Evolutionary conservation across 2,113 vertebrate genomes (phyloP).

Genomic region (Neolamprologus toae): DNA sequence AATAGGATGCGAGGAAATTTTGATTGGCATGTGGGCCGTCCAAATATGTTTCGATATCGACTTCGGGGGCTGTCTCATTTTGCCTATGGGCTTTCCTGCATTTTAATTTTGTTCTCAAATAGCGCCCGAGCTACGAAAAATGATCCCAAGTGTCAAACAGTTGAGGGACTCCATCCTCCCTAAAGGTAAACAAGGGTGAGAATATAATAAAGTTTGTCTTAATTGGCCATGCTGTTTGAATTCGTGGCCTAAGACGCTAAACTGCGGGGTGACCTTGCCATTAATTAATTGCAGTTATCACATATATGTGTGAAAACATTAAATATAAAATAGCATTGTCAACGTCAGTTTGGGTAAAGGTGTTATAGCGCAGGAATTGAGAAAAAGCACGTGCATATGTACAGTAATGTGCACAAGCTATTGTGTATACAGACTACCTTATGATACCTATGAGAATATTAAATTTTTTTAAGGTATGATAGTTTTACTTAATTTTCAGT

Average conservation of each 20-base stretch:
- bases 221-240: not conserved
- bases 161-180: not conserved
- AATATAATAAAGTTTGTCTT: not conserved
- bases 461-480: not conserved
- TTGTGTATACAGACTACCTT: not conserved
- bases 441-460: not conserved
- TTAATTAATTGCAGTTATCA: not conserved
- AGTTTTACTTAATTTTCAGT: not conserved
- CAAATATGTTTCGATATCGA: slow-evolving; percentile 25
- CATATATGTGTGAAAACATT: not conserved
- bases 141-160: not conserved
- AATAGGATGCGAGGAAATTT: slow-evolving; percentile 44
- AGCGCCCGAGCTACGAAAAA: not conserved
- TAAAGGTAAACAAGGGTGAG: not conserved
- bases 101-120: slow-evolving; percentile 31
- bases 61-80: slow-evolving; percentile 17
- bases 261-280: not conserved
- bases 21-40: slow-evolving; percentile 50
- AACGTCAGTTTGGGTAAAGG: not conserved
- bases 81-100: not conserved
- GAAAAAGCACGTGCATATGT: not conserved
- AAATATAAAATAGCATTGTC: not conserved
- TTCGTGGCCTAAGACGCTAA: not conserved
- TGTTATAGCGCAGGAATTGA: not conserved
- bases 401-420: not conserved